phyloP scores from a whole-genome alignment of 2,113 vertebrate species.

The Martes martes region DNA sequence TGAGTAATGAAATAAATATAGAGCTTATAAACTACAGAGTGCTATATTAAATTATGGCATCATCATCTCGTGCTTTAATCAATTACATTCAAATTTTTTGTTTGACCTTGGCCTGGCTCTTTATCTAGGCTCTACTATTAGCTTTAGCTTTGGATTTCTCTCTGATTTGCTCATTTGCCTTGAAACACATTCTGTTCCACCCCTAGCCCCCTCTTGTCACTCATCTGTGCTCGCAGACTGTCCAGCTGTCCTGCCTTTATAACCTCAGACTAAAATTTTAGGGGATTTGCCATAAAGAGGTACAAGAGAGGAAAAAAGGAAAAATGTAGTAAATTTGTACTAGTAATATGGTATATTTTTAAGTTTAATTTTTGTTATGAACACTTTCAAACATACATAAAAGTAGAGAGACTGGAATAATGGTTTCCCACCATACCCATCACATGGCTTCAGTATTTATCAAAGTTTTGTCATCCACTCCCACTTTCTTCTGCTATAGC shows the following conservation, averaged over 20 bases:
- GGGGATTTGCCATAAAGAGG: not conserved
- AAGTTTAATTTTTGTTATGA: not conserved
- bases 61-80: not conserved
- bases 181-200: not conserved
- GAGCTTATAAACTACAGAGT: not conserved
- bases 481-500: not conserved
- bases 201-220: not conserved
- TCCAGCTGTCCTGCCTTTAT: not conserved
- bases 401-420: not conserved
- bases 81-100: not conserved
- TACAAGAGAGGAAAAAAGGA: not conserved
- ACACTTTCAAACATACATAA: not conserved
- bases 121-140: not conserved
- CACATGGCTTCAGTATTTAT: not conserved
- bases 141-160: not conserved
- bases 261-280: not conserved
- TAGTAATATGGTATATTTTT: not conserved
- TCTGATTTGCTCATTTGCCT: not conserved
- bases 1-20: not conserved
- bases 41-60: not conserved
- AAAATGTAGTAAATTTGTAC: not conserved
- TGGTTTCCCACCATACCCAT: not conserved
- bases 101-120: not conserved
- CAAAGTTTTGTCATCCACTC: not conserved
- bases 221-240: not conserved